A percentile compares a stretch with the other conserved stretches of the same genome.
Conservation (phyloP, 2,888 invertebrate genomes). For the Eretmocerus hayati region DNA sequence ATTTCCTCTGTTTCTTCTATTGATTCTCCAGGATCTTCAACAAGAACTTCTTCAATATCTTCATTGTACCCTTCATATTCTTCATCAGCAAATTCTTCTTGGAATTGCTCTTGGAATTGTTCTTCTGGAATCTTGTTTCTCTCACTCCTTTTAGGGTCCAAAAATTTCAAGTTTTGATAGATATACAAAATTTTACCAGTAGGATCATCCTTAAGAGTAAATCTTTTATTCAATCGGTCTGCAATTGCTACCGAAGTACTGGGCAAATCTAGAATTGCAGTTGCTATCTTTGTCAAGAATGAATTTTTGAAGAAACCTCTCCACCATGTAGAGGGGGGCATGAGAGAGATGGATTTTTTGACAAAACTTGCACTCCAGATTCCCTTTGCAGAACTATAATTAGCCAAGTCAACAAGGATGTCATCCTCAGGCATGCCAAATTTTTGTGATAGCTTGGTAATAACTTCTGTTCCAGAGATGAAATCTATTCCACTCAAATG, state of each 20-base stretch:
- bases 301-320: conserved; percentile 22
- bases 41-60: conserved; percentile 22
- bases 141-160: conserved; percentile 21
- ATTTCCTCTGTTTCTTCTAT: conserved; percentile 20
- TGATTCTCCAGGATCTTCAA: conserved; percentile 18
- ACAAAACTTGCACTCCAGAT: conserved; percentile 22
- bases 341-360: conserved; percentile 19
- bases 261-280: conserved; percentile 21
- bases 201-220: conserved; percentile 20
- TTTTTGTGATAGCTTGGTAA: conserved; percentile 19
- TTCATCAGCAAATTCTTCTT: conserved; percentile 14
- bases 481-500: conserved; percentile 19
- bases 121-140: conserved; percentile 12
- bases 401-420: conserved; percentile 20
- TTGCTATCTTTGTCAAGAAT: conserved; percentile 21
- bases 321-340: conserved; percentile 23
- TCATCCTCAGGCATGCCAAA: conserved; percentile 21
- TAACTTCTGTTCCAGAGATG: conserved; percentile 25
- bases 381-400: conserved; percentile 21
- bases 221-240: conserved; percentile 15
- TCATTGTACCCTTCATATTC: conserved; percentile 20
- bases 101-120: conserved; percentile 12
- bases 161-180: conserved; percentile 19
- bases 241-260: conserved; percentile 19
- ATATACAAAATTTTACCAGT: conserved; percentile 23